These are phyloP conservation scores for Delphinapterus leucas DNA, from an alignment of 2,113 vertebrate species.

Conservation along the genomic window DNA sequence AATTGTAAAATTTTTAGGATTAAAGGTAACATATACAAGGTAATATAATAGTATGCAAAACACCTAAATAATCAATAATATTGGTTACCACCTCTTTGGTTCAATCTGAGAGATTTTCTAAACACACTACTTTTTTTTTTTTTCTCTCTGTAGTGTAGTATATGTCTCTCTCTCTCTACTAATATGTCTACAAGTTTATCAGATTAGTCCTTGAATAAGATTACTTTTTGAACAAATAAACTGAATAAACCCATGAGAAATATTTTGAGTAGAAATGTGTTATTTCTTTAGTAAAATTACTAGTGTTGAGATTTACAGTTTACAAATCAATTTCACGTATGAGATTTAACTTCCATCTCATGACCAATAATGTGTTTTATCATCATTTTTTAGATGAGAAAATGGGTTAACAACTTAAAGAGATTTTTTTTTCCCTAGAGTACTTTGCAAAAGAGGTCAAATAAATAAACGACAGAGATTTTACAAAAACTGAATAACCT, in stretches of 20 bases:
- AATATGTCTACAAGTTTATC: background rate
- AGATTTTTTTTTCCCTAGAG: background rate
- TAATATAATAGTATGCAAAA: background rate
- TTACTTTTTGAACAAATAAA: background rate
- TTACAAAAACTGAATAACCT: background rate
- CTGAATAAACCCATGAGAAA: background rate
- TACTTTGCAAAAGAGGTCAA: background rate
- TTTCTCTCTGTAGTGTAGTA: background rate
- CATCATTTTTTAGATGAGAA: background rate
- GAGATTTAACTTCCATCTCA: background rate
- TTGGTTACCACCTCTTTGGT: background rate
- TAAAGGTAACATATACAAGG: background rate
- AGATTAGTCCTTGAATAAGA: background rate
- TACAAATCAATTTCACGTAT: background rate
- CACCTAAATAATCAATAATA: background rate
- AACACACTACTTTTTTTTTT: background rate
- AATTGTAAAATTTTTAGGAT: background rate
- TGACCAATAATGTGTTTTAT: background rate
- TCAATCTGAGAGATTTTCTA: background rate
- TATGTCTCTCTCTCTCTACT: background rate
- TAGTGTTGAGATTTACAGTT: background rate
- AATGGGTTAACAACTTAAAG: background rate
- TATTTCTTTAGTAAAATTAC: background rate
- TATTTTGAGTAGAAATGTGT: background rate
- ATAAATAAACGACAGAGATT: background rate